These are phyloP conservation scores for Tympanoctomys barrerae DNA, from an alignment of 2,797 vertebrate species.

Conservation along the genomic window DNA sequence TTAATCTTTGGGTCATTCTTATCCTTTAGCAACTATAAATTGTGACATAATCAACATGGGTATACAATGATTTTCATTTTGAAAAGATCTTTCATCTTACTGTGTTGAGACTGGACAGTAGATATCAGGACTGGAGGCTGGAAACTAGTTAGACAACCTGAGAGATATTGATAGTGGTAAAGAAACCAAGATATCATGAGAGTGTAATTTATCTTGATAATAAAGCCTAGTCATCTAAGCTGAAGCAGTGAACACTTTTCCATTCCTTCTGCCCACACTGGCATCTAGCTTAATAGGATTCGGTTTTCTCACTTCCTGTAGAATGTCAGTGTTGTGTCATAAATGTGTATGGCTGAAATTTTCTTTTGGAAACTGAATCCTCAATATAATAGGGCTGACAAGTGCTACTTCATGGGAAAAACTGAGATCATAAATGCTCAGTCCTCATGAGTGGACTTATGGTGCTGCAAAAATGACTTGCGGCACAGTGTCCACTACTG, in stretches of 20 bases:
- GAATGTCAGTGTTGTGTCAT: not conserved
- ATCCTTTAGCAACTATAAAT: slow-evolving; percentile 22
- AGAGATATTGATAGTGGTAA: not conserved
- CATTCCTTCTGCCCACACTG: not conserved
- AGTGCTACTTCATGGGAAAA: not conserved
- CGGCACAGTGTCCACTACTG: not conserved
- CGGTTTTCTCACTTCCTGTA: not conserved
- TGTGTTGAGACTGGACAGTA: not conserved
- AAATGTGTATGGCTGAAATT: not conserved
- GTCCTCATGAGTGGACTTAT: not conserved
- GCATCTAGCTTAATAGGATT: not conserved
- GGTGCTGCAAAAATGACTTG: not conserved
- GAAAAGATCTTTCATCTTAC: not conserved
- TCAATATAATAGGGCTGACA: not conserved
- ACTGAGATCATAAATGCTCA: not conserved
- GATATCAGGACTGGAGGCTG: slow-evolving; percentile 5
- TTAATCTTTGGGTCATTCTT: not conserved
- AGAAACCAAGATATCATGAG: slow-evolving; percentile 1
- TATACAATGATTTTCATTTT: slow-evolving; percentile 43
- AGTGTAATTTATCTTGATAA: not conserved
- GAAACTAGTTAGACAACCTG: not conserved
- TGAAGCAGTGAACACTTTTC: not conserved
- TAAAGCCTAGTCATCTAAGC: not conserved
- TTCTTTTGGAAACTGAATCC: not conserved
- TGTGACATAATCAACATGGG: not conserved